A percentile compares a stretch with the other conserved stretches of the same genome.
These are phyloP conservation scores for Phodopus roborovskii DNA, from an alignment of 2,113 vertebrate genomes.

Conservation along the genomic window DNA sequence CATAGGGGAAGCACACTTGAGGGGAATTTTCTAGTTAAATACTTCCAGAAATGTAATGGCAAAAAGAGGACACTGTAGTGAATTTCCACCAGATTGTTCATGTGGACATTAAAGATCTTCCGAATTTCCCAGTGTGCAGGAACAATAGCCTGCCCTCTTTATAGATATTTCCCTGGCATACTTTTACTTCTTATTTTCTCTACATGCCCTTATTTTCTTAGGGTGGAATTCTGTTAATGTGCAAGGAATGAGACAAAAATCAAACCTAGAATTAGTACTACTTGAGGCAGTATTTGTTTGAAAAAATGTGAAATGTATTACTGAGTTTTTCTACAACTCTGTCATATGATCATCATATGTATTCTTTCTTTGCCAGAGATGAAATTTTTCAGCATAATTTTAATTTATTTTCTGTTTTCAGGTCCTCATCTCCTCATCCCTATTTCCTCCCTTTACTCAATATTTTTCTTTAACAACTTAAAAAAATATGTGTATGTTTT, in stretches of 20 bases:
- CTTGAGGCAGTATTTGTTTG: neutral
- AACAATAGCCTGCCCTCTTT: neutral
- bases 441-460: neutral
- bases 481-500: neutral
- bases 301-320: neutral
- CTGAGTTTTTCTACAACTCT: neutral
- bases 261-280: neutral
- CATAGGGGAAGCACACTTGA: neutral
- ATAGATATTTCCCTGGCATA: neutral
- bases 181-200: neutral
- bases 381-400: neutral
- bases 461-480: neutral
- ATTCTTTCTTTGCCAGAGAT: neutral
- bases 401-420: neutral
- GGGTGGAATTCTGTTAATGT: neutral
- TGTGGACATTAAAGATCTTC: neutral
- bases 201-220: neutral
- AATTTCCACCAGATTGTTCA: neutral
- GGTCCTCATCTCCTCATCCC: neutral
- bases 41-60: neutral
- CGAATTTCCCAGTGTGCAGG: neutral
- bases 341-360: neutral
- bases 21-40: conserved; percentile 11
- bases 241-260: neutral
- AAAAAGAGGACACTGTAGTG: neutral